Base-by-base conservation (phyloP, 2,797 vertebrate species). In the Thripadectes ignobilis region DNA sequence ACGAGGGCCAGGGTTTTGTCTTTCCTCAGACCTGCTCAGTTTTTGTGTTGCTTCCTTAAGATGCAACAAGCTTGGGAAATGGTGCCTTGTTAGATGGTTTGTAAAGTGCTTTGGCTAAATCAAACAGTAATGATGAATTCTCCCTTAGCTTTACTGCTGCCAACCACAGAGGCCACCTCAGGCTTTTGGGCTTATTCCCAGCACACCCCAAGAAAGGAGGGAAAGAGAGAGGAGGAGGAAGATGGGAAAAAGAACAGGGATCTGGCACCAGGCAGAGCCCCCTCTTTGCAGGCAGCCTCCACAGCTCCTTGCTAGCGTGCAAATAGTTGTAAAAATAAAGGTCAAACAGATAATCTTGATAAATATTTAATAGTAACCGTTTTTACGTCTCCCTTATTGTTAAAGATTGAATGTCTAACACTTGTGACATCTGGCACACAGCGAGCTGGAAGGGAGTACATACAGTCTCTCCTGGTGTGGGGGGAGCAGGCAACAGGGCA, bases 331-430 rank as follows among this genome's bases (percentile, higher is more conserved):
- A 43, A 94, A 97, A 97, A 82, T 68, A 97, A 96, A 97, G 84
- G 91, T 96, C 75, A 85, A 83, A 79, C 26, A 95, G 85, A 79
- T 88, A 59, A 95, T 92, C 80, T 82, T 93, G 88, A 95, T 97
- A 95, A 97, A 97, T 97, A 97, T 97, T 96, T 95, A 93, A 96
- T 82, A 88, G 88, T 76, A 77, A 57, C 92, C 83, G 66, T 8
- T 94, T 96, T 88, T 92, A 82, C 13, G 3, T 71, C 66, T 97
- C 77, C 71, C 79, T 95, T 62, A 46, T 48, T 92, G 69, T 68
- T 96, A 27, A 20, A 89, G 69, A 92, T 41, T 48, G 79, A 80
- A 89, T 76, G 85, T 84, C 88, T 92, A 43, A 88, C 59, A 20
- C 72, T 14, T 55, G 38, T 85, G 81, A 57, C 80, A 88, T 54